phyloP scores from a whole-genome alignment of 1,140 invertebrate genomes.

The honey bee (Apis mellifera) region Amel_HAv3.1 CM009940.2:5333501-5334000 shows the following conservation, averaged over 20 bases:
- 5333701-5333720: conserved; percentile 9
- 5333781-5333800: not conserved
- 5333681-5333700: conserved; percentile 9
- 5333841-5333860: not conserved
- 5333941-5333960: not conserved
- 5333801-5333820: not conserved
- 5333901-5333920: not conserved
- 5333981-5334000: not conserved
- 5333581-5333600: no score
- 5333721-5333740: conserved; percentile 48
- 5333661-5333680: conserved; percentile 19
- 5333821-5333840: conserved; percentile 7
- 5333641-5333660: conserved; percentile 14
- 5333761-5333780: conserved; percentile 39
- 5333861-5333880: conserved; percentile 18
- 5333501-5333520: no score
- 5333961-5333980: not conserved
- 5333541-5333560: no score
- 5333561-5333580: no score
- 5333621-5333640: not conserved
- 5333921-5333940: not conserved
- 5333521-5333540: no score
- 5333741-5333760: conserved; percentile 7
- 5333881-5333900: not conserved
- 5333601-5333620: no score